These are phyloP conservation scores for Sanderia malayensis DNA, from an alignment of 30 jellyfish, hydroid and myxozoan species.

Conservation along the genomic window DNA sequence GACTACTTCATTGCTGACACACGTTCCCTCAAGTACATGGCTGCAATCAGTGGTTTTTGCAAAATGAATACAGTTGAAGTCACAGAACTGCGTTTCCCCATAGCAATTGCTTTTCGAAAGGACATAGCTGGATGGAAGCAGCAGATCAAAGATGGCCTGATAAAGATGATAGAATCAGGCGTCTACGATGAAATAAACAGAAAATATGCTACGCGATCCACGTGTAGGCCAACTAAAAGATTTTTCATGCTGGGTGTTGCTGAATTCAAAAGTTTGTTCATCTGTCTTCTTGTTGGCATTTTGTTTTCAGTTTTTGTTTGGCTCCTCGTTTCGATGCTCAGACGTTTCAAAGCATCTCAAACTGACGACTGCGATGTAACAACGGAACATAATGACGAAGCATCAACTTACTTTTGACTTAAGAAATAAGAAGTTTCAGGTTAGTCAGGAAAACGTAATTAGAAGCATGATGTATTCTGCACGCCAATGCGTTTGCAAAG, in stretches of 20 bases:
- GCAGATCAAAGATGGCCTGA: background rate
- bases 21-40: background rate
- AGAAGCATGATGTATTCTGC: no score
- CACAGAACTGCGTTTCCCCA: background rate
- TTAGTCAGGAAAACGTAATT: no score
- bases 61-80: background rate
- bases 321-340: no score
- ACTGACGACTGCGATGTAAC: no score
- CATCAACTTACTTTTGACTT: no score
- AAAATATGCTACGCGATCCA: no score
- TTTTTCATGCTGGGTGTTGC: background rate
- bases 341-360: no score
- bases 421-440: no score
- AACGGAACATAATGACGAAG: no score
- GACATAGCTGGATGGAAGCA: background rate
- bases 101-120: background rate
- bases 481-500: no score
- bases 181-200: background rate
- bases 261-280: background rate
- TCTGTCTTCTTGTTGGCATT: background rate
- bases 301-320: background rate
- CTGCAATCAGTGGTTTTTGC: background rate
- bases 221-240: background rate
- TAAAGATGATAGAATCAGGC: background rate
- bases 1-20: background rate